phyloP scores from a whole-genome alignment of 64 coral and sea anemone genomes.

The Pocillopora verrucosa region DNA sequence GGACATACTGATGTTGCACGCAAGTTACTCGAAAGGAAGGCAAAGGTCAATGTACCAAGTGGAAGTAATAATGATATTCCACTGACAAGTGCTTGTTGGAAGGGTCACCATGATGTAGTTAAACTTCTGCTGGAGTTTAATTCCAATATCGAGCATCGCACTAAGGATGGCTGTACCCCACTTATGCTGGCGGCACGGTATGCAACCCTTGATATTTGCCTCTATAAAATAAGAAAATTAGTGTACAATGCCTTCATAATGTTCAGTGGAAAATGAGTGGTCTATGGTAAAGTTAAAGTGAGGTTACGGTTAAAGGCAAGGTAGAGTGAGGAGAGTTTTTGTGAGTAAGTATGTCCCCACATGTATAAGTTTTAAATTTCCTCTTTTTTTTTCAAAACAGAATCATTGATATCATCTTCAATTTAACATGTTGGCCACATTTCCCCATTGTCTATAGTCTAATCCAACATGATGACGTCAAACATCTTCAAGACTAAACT shows the following conservation, averaged over 20 bases:
- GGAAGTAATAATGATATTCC: conserved; percentile 99
- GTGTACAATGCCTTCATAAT: not conserved
- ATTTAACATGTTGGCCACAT: too few relatives aligned
- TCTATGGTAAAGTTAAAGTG: not conserved
- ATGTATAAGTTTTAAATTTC: too few relatives aligned
- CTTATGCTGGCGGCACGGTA: conserved; percentile 99
- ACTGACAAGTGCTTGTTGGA: conserved; percentile 97
- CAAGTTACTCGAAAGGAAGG: conserved; percentile 81
- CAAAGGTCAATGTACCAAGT: conserved; percentile 97
- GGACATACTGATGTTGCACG: conserved; percentile 96
- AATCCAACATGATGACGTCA: too few relatives aligned
- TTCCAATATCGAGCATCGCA: conserved; percentile 97
- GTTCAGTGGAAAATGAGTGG: not conserved
- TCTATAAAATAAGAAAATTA: not conserved
- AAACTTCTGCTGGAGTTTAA: conserved; percentile 92
- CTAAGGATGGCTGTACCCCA: conserved; percentile 98
- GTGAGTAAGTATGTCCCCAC: too few relatives aligned
- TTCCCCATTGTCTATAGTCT: too few relatives aligned
- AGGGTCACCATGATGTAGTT: conserved; percentile 97
- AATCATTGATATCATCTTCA: too few relatives aligned
- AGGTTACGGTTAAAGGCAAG: too few relatives aligned
- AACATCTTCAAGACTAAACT: too few relatives aligned
- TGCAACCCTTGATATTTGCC: not conserved
- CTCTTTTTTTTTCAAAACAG: too few relatives aligned
- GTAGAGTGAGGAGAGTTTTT: too few relatives aligned